These are phyloP conservation scores for Leguminivora glycinivorella DNA, from an alignment of 1,140 invertebrate species.

Conservation along the genomic window DNA sequence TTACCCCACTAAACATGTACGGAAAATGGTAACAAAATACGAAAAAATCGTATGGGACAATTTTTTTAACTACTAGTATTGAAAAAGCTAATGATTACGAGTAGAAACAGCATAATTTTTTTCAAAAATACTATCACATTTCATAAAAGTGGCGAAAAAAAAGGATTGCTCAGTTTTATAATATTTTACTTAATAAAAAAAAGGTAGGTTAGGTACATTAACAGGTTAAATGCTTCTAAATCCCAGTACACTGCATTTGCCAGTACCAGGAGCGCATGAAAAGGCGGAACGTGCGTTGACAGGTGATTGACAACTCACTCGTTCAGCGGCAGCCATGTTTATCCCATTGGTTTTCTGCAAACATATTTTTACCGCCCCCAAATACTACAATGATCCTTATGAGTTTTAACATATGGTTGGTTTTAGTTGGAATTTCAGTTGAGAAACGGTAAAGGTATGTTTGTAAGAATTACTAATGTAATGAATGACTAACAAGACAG, in stretches of 20 bases:
- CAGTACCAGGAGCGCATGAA: constrained; percentile 69
- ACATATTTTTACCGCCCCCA: constrained; percentile 34
- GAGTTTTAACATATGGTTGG: constrained; percentile 35
- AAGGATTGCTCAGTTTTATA: too few species aligned
- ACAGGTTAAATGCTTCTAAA: constrained; percentile 31
- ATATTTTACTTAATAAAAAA: too few species aligned
- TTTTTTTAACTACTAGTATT: too few species aligned
- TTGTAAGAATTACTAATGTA: constrained; percentile 67
- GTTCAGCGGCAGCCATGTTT: constrained; percentile 64
- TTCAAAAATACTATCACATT: too few species aligned
- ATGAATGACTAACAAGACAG: constrained; percentile 75
- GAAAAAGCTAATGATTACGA: too few species aligned
- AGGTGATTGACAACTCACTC: constrained; percentile 77
- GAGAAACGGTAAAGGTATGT: not conserved
- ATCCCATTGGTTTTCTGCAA: constrained; percentile 63
- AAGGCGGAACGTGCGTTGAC: constrained; percentile 69
- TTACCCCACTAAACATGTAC: too few species aligned
- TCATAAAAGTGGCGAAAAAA: too few species aligned
- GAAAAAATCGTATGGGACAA: too few species aligned
- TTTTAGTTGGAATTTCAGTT: constrained; percentile 32
- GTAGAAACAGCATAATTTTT: too few species aligned
- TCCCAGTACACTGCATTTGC: constrained; percentile 59
- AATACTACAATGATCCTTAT: constrained; percentile 34
- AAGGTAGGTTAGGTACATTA: too few species aligned
- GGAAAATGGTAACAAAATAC: too few species aligned